Evolutionary conservation across 2,888 invertebrate species (phyloP).

Genomic region (Drosophila pseudotakahashii): DNA sequence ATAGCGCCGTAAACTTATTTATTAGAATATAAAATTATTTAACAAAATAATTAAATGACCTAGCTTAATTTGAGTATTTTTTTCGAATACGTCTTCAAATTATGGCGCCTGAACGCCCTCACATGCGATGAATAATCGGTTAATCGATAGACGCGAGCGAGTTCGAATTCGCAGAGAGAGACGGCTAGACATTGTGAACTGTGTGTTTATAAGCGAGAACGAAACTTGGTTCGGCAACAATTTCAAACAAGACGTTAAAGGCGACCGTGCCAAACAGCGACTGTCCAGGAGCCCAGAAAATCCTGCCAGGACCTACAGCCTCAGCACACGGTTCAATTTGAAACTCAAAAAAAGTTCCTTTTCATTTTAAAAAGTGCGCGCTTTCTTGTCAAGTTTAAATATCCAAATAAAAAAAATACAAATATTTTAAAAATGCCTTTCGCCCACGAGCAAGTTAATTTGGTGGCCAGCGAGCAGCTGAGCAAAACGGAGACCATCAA

Average conservation of each 20-base stretch:
- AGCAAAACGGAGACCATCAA: conserved; percentile 92
- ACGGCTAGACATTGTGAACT: neutral
- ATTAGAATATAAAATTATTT: neutral
- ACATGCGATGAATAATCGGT: conserved; percentile 1
- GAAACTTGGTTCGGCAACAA: conserved; percentile 63
- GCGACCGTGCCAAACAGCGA: conserved; percentile 46
- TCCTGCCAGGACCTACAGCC: conserved; percentile 21
- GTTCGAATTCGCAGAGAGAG: conserved; percentile 2
- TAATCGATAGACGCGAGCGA: conserved; percentile 4
- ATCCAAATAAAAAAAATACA: conserved; percentile 5
- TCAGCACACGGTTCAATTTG: neutral
- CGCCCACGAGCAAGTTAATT: conserved; percentile 76
- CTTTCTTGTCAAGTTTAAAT: conserved; percentile 7
- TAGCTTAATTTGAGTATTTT: neutral
- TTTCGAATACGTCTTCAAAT: neutral
- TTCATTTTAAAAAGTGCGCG: conserved; percentile 45
- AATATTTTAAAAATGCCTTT: conserved; percentile 74
- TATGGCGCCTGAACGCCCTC: neutral
- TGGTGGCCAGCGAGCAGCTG: conserved; percentile 87
- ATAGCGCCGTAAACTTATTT: too few species aligned
- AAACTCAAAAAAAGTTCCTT: neutral
- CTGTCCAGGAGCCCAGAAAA: conserved; percentile 6
- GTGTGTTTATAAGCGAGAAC: conserved; percentile 21
- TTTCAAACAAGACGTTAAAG: conserved; percentile 71
- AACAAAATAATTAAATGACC: neutral